Evolutionary conservation across 2,888 invertebrate species (phyloP).

Genomic region (Iphiclides podalirius): DNA sequence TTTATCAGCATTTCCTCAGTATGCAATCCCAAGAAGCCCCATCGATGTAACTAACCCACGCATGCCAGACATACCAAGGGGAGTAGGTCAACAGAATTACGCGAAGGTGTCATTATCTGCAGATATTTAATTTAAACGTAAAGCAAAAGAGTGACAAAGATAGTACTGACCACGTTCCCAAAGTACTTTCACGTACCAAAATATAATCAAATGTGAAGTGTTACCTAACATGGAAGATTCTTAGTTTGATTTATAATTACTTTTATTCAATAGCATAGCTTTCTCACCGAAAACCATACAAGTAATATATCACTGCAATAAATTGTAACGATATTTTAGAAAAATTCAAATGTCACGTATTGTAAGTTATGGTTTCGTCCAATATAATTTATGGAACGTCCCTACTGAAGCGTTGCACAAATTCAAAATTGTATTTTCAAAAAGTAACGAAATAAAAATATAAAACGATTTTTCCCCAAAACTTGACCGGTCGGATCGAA

Average conservation of each 20-base stretch:
- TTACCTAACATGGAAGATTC: too few species aligned
- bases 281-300: too few species aligned
- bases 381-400: too few species aligned
- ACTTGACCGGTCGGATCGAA: slow-evolving; percentile 17
- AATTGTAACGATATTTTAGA: too few species aligned
- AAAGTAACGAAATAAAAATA: slow-evolving; percentile 17
- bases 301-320: too few species aligned
- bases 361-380: too few species aligned
- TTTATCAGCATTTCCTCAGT: neutral
- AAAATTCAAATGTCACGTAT: too few species aligned
- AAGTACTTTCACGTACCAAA: too few species aligned
- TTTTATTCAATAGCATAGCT: too few species aligned
- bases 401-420: neutral
- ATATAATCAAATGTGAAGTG: too few species aligned
- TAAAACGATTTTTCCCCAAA: slow-evolving; percentile 11
- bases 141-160: neutral
- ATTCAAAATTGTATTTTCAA: slow-evolving; percentile 4
- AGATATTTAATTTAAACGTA: neutral
- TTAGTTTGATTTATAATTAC: too few species aligned
- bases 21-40: neutral
- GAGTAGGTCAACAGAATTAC: neutral
- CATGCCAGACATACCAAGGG: neutral
- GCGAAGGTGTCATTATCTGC: neutral
- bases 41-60: neutral
- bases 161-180: neutral